Base-by-base conservation (phyloP, 1,140 invertebrate species). In the Drosophila nasuta region DNA sequence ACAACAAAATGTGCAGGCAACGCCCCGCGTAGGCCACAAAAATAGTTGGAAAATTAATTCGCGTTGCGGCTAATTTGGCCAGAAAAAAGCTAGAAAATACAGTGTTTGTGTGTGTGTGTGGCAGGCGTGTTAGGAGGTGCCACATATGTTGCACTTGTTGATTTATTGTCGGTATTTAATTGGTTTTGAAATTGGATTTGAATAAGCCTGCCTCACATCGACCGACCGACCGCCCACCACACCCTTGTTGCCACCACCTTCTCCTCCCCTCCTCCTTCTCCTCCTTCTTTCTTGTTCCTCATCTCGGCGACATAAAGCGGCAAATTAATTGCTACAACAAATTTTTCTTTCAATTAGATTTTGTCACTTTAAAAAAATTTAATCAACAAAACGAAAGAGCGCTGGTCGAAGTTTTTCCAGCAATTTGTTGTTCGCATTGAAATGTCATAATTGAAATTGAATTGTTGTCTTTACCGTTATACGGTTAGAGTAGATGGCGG, bases 171-270 rank as follows among this genome's bases (percentile, higher is more conserved):
- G 67, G 68, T 65, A 67, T 88, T 91, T 91, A 91, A 91, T 91
- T 91, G 88, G 82, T 83, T 91, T 91, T 88, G 75, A 85, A 91
- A 91, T 91, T 91, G 87, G 80, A 83, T 91, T 91, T 81, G 69
- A 71, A 71, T 63, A 77, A 68, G 41, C 51, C 51, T 65, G 75
- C 45, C 54, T 45, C 49, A 56, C 56, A 17, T 25, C 20, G 3
- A 0, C 20, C 20, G 20, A 25, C 20, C 20, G 45, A 38, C 52
- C 25, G 48, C 54, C 52, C 10, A 41, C 38, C 10, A 45, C 52
- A 6, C 33, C 48, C 33, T 7, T 15, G 25, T 13, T 25, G 20
- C 20, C 20, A 25, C 20, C 20, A 25, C 20, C 20, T 25, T 45
- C 13, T 7, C 11, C 46, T 33, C 7, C 5, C n/a, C 33, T 5